Base-by-base conservation (phyloP, 2,797 vertebrate species). In the Esox lucius region DNA sequence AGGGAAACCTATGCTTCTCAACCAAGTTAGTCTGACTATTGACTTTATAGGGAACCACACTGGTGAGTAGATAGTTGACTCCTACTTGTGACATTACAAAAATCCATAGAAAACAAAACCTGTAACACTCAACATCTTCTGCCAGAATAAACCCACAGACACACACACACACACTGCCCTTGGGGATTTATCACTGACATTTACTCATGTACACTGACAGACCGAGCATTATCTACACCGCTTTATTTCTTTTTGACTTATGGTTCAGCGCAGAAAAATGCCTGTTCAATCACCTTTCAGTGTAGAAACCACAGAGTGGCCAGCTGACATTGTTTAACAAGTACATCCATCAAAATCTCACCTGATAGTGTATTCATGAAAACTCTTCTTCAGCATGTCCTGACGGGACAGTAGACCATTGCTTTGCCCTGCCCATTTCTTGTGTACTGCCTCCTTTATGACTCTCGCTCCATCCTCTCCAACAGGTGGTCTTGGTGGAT, bases 401-500 rank as follows among this genome's bases (percentile, higher is more conserved):
- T 48, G 28, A 28, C 15, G 13, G 24, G 26, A 64, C 26, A 64
- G 22, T 12, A 4, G 56, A 24, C 8, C 26, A 15, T 13, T 31
- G 26, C 13, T 15, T 64, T 28, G 13, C 5, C 28, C 17, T 53
- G 49, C 15, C 48, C 24, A 46, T 48, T 42, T 70, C 69, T 70
- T 48, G 24, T 33, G 28, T 22, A 19, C 22, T 24, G 24, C n/a
- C 39, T 35, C 70, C 19, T 35, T 35, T 28, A 33, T 42, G 35
- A 5, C 24, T 22, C 39, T 74, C 33, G 46, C 61, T 78, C 33
- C 9, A 24, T 26, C 3, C 13, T 22, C 33, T 17, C 53, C 70
- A 61, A 61, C 85, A 98, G 96, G 96, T 98, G 19, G 92, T 99
- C 70, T 91, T 99, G 74, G 96, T 97, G 39, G 97, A 98, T 81